A percentile compares a stretch with the other conserved stretches of the same genome.
Conservation (phyloP, 2,888 invertebrate species). For the Ormyrus pomaceus region DNA sequence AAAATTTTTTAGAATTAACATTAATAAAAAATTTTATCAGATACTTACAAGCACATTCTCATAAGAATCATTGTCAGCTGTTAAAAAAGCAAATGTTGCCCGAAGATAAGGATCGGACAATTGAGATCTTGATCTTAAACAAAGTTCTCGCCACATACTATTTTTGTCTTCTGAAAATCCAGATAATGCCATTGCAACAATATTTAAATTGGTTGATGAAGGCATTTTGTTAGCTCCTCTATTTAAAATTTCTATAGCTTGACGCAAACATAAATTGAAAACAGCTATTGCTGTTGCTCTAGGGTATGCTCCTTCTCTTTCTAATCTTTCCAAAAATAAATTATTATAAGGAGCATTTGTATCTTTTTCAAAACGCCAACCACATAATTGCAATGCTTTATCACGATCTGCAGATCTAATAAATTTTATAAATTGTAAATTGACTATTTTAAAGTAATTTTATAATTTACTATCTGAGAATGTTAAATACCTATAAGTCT, state of each 20-base stretch:
- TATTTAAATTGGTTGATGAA: slow-evolving; percentile 74
- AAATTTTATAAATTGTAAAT: slow-evolving; percentile 15
- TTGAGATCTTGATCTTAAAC: slow-evolving; percentile 84
- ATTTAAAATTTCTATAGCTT: slow-evolving; percentile 91
- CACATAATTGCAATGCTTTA: slow-evolving; percentile 90
- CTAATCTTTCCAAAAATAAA: slow-evolving; percentile 81
- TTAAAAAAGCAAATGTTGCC: slow-evolving; percentile 93
- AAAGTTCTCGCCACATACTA: slow-evolving; percentile 87
- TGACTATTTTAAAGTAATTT: background rate
- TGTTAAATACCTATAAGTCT: slow-evolving; percentile 77
- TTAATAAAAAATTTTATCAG: slow-evolving; percentile 16
- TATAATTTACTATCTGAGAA: background rate
- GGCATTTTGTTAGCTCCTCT: slow-evolving; percentile 79
- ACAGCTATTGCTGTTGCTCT: slow-evolving; percentile 94
- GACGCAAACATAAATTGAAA: slow-evolving; percentile 90
- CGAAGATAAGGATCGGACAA: slow-evolving; percentile 93
- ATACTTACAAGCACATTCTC: slow-evolving; percentile 84
- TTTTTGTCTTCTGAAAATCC: slow-evolving; percentile 92
- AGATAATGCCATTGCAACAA: slow-evolving; percentile 88
- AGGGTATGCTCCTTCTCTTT: slow-evolving; percentile 84
- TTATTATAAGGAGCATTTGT: slow-evolving; percentile 76
- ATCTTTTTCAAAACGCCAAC: slow-evolving; percentile 91
- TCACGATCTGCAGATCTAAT: slow-evolving; percentile 81
- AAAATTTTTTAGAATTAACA: slow-evolving; percentile 38
- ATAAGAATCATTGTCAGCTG: slow-evolving; percentile 86